A percentile compares a stretch with the other conserved stretches of the same genome.
phyloP scores from a whole-genome alignment of 2,888 invertebrate species.

The Drosophila austrosaltans region DNA sequence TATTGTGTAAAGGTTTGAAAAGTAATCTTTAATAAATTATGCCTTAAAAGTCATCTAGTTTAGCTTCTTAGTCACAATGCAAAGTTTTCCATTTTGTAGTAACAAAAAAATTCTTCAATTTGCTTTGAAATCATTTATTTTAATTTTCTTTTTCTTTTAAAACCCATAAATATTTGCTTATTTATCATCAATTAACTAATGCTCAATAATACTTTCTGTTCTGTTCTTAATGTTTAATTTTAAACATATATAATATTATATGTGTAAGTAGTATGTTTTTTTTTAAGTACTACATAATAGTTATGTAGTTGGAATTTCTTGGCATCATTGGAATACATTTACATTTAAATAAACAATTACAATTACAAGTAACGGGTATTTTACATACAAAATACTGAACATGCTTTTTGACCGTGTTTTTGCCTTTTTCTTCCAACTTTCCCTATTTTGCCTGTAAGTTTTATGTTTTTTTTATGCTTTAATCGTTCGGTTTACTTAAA shows the following conservation, averaged over 20 bases:
- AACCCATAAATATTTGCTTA: constrained; percentile 77
- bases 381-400: constrained; percentile 31
- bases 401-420: constrained; percentile 37
- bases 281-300: background rate
- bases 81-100: no score
- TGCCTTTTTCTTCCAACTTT: constrained; percentile 27
- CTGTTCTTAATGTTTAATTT: constrained; percentile 32
- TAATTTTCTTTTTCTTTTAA: constrained; percentile 50
- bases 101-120: background rate
- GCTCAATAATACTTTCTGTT: constrained; percentile 40
- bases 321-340: constrained; percentile 45
- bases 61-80: no score
- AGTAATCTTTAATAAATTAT: no score
- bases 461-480: constrained; percentile 3
- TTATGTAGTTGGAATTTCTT: constrained; percentile 23
- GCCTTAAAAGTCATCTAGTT: no score
- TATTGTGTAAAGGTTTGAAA: no score
- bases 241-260: constrained; percentile 32
- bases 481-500: background rate
- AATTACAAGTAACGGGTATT: constrained; percentile 24
- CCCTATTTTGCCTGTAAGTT: constrained; percentile 30
- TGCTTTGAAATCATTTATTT: background rate
- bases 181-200: constrained; percentile 55
- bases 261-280: constrained; percentile 11
- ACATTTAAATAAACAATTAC: constrained; percentile 35